These are phyloP conservation scores for Muschampia plurimacula DNA, from an alignment of 2,888 invertebrate genomes.

Conservation along the genomic window DNA sequence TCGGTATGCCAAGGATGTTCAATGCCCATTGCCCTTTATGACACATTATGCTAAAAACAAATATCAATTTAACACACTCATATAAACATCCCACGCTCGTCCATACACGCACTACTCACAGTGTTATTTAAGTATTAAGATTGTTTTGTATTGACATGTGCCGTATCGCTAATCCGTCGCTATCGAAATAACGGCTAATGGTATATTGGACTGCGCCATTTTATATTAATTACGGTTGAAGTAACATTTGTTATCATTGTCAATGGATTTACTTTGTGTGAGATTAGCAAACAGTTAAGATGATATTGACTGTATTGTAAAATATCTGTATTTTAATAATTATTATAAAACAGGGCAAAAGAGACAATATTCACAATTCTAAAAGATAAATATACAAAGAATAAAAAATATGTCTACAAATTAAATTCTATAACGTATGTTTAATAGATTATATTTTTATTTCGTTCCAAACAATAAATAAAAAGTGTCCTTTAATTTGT, in stretches of 20 bases:
- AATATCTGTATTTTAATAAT: no score
- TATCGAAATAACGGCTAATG: constrained; percentile 48
- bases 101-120: constrained; percentile 59
- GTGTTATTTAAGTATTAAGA: constrained; percentile 36
- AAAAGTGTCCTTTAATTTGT: no score
- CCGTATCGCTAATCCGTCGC: constrained; percentile 38
- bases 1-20: background rate
- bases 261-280: constrained; percentile 48
- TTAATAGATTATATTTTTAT: no score
- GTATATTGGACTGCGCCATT: constrained; percentile 26
- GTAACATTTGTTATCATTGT: constrained; percentile 37
- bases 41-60: constrained; percentile 22
- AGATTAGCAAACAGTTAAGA: constrained; percentile 51
- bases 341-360: no score
- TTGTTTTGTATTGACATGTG: constrained; percentile 36
- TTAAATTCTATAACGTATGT: no score
- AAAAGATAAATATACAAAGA: no score
- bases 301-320: background rate
- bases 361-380: no score
- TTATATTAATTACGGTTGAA: constrained; percentile 13
- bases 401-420: no score
- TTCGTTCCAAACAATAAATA: no score
- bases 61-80: constrained; percentile 37
- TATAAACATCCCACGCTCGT: constrained; percentile 55
- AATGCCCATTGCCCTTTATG: background rate